Conservation (phyloP, 2,113 vertebrate species). For the Calonectris borealis region DNA sequence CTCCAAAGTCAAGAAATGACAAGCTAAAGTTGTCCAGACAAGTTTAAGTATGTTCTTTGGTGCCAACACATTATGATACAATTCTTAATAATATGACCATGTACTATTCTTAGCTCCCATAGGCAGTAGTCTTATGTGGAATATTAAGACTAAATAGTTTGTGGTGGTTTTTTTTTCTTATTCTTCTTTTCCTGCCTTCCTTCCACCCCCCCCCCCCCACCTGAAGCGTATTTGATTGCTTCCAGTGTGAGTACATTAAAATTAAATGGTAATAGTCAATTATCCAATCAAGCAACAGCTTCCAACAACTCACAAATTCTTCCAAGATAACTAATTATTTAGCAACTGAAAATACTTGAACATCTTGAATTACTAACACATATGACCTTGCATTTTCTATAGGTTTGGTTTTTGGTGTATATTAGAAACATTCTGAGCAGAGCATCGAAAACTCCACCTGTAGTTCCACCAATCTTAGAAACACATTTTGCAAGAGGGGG, state of each 20-base stretch:
- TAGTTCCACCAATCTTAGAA: neutral
- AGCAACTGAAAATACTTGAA: neutral
- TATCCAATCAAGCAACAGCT: neutral
- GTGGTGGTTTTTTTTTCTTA: neutral
- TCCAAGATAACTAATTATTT: neutral
- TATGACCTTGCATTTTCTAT: neutral
- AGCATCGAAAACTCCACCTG: neutral
- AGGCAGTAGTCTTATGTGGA: neutral
- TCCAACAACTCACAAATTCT: neutral
- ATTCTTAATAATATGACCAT: neutral
- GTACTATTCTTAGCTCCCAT: neutral
- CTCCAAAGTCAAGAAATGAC: neutral
- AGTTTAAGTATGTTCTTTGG: neutral
- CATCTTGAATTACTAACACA: neutral
- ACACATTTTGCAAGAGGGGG: neutral
- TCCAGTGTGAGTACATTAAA: neutral
- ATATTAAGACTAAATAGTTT: neutral
- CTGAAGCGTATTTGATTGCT: neutral
- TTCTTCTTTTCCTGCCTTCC: neutral
- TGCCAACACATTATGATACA: neutral
- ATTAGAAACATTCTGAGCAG: neutral
- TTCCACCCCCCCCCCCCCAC: neutral
- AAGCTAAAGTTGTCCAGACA: neutral
- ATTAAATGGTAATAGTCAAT: conserved; percentile 2
- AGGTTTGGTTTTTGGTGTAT: neutral